Evolutionary conservation across 92 coral and sea anemone genomes (phyloP).

Genomic region (Paramuricea clavata): DNA sequence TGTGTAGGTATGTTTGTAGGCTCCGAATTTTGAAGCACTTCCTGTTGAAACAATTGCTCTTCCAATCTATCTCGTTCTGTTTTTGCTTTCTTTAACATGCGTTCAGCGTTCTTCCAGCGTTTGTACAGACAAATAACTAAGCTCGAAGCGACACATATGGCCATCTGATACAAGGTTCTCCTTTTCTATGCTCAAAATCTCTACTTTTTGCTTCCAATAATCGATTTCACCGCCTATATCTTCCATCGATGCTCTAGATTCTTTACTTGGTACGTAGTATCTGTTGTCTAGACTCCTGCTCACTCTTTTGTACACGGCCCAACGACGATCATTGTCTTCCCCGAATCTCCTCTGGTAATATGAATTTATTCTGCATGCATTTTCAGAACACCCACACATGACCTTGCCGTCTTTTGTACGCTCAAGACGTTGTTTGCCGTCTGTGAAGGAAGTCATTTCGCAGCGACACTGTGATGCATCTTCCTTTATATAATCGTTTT

Average conservation of each 20-base stretch:
- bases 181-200: not conserved
- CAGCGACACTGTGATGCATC: not conserved
- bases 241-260: not conserved
- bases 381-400: conserved; percentile 19
- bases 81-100: not conserved
- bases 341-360: conserved; percentile 6
- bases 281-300: not conserved
- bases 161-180: not conserved
- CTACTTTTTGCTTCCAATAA: not conserved
- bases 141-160: not conserved
- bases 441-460: not conserved
- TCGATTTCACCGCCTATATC: not conserved
- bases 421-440: not conserved
- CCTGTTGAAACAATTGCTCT: not conserved
- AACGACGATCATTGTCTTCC: conserved; percentile 21
- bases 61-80: not conserved
- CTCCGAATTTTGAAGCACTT: too few species aligned
- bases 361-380: not conserved
- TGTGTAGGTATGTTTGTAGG: too few species aligned
- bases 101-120: not conserved
- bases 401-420: not conserved
- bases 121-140: not conserved
- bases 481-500: not conserved
- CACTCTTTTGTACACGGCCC: not conserved
- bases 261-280: not conserved